Percentiles rank a stretch among this genome's conserved stretches.
These are phyloP conservation scores for Anomalospiza imberbis DNA, from an alignment of 2,797 vertebrate genomes.

Conservation along the genomic window DNA sequence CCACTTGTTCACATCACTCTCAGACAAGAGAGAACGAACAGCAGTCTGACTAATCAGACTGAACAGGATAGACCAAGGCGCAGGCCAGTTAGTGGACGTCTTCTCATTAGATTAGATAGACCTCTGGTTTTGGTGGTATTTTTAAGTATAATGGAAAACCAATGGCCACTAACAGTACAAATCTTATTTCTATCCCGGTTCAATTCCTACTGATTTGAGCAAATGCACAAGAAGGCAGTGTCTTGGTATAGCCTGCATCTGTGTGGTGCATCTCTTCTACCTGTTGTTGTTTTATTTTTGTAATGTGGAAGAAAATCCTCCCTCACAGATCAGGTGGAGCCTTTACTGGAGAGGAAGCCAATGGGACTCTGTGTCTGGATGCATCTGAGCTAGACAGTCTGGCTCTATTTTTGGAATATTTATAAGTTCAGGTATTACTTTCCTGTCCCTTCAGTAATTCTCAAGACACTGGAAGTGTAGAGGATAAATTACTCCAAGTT, in stretches of 20 bases:
- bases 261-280: not conserved
- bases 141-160: not conserved
- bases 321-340: not conserved
- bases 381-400: not conserved
- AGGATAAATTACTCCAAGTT: not conserved
- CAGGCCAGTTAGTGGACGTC: not conserved
- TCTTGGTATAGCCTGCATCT: not conserved
- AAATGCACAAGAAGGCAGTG: not conserved
- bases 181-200: not conserved
- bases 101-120: not conserved
- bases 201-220: not conserved
- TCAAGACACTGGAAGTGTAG: not conserved
- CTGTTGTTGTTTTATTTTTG: not conserved
- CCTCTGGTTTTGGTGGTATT: not conserved
- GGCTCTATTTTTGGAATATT: slow-evolving; percentile 14
- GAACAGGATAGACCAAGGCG: not conserved
- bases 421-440: not conserved
- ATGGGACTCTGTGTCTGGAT: not conserved
- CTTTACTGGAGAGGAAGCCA: not conserved
- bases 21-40: not conserved
- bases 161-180: not conserved
- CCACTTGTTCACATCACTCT: not conserved
- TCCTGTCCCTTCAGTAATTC: not conserved
- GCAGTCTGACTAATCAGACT: not conserved
- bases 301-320: not conserved